These are phyloP conservation scores for Macrosoma leucophasiata DNA, from an alignment of 2,888 invertebrate genomes.

Conservation along the genomic window DNA sequence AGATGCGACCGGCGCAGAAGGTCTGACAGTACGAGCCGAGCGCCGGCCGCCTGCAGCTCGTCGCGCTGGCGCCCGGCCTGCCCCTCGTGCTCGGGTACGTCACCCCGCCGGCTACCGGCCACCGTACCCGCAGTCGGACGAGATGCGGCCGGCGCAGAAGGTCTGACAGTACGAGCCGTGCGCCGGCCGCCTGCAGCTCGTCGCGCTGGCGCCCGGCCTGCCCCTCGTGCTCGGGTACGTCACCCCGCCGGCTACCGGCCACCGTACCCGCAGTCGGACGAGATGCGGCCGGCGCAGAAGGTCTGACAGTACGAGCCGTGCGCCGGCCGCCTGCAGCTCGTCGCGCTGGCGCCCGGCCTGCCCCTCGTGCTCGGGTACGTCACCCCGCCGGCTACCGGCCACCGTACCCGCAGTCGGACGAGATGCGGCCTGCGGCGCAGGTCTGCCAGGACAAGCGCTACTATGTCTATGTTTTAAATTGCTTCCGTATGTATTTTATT, in stretches of 20 bases:
- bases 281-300: constrained; percentile 84
- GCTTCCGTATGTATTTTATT: too few relatives aligned
- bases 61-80: constrained; percentile 57
- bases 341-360: constrained; percentile 55
- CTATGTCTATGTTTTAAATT: too few relatives aligned
- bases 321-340: constrained; percentile 34
- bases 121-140: constrained; percentile 83
- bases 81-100: constrained; percentile 62
- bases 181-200: constrained; percentile 34
- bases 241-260: too few relatives aligned
- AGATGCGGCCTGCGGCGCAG: constrained; percentile 82
- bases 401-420: constrained; percentile 81
- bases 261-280: constrained; percentile 83
- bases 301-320: constrained; percentile 70
- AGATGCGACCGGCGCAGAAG: constrained; percentile 84
- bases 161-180: constrained; percentile 71
- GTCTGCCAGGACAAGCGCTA: constrained; percentile 64
- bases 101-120: too few relatives aligned
- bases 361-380: constrained; percentile 61
- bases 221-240: constrained; percentile 61
- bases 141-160: constrained; percentile 84
- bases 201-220: constrained; percentile 55
- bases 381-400: too few relatives aligned
- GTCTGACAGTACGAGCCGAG: constrained; percentile 71
- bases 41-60: constrained; percentile 35